phyloP scores from a whole-genome alignment of 1,140 invertebrate species.

The Conus ventricosus region DNA sequence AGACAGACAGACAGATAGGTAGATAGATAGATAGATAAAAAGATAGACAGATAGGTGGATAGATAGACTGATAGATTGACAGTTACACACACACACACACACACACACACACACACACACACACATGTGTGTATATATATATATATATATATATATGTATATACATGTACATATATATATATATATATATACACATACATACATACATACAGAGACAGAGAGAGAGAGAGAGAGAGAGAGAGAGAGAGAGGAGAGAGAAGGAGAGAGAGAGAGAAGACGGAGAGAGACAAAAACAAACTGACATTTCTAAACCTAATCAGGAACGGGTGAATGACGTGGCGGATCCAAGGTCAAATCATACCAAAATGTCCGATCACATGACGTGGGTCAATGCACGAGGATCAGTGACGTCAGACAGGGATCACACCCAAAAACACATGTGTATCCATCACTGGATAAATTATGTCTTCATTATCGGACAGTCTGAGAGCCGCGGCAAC shows the following conservation, averaged over 20 bases:
- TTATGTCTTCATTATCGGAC: too few species aligned
- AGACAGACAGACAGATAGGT: too few species aligned
- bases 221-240: too few species aligned
- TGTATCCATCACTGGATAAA: too few species aligned
- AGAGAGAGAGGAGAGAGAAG: slow-evolving; percentile 20
- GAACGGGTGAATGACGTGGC: too few species aligned
- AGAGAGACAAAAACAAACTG: neutral
- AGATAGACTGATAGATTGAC: neutral
- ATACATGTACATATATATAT: neutral
- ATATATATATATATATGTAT: neutral
- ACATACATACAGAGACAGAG: neutral
- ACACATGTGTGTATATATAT: neutral
- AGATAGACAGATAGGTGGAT: neutral
- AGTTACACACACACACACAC: neutral
- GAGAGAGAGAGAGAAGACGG: slow-evolving; percentile 12
- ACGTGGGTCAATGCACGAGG: too few species aligned
- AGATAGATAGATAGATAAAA: too few species aligned
- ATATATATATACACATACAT: neutral
- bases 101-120: slow-evolving; percentile 14
- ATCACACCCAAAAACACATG: too few species aligned
- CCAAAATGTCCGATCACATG: too few species aligned
- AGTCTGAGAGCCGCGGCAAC: too few species aligned
- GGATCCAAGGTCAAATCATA: too few species aligned
- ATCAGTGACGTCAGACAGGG: too few species aligned
- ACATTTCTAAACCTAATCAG: neutral